A percentile compares a stretch with the other conserved stretches of the same genome.
phyloP scores from a whole-genome alignment of 2,113 vertebrate genomes.

The Herpailurus yagouaroundi region DNA sequence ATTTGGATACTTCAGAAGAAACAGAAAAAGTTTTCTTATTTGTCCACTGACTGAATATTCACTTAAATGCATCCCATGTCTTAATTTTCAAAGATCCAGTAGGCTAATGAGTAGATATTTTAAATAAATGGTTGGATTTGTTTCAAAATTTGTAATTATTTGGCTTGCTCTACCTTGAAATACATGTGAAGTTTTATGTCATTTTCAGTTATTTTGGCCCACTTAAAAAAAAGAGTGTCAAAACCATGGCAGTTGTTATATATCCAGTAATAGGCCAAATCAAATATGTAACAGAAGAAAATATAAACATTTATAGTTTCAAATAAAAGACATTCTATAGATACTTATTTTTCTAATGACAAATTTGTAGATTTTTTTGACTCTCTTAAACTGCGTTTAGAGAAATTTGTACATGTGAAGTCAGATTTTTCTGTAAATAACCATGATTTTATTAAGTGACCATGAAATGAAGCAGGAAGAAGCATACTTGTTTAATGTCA shows the following conservation, averaged over 20 bases:
- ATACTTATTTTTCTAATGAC: neutral
- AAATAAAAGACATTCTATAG: neutral
- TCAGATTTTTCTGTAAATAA: neutral
- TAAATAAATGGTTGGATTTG: neutral
- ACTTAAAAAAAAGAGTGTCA: neutral
- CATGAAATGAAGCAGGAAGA: neutral
- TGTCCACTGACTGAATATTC: neutral
- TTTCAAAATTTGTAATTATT: slow-evolving; percentile 22
- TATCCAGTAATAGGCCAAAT: neutral
- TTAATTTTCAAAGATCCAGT: neutral
- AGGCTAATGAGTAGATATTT: neutral
- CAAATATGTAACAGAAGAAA: neutral
- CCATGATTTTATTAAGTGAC: neutral
- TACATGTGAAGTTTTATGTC: neutral
- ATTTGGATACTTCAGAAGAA: neutral
- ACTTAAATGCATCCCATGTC: neutral
- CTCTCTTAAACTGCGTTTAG: neutral
- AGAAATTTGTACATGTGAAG: neutral
- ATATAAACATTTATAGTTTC: neutral
- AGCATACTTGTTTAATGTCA: neutral
- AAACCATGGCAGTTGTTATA: neutral
- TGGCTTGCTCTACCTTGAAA: neutral
- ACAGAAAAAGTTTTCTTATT: neutral
- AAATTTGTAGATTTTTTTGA: slow-evolving; percentile 20
- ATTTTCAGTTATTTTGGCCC: slow-evolving; percentile 27